phyloP scores from a whole-genome alignment of 2,888 invertebrate species.

The Psococerastis gibbosa region DNA sequence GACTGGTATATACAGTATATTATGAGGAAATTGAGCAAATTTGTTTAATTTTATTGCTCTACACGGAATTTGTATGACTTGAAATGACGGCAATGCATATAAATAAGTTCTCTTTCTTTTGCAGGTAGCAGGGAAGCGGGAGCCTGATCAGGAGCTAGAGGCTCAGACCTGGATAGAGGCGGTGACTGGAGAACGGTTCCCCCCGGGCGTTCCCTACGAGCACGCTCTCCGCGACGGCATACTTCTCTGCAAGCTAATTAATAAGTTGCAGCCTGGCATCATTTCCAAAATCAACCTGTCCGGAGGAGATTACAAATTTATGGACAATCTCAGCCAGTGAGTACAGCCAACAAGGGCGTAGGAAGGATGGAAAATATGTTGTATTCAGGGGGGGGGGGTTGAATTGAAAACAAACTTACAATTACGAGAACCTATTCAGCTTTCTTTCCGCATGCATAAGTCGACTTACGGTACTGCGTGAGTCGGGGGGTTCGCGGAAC shows the following conservation, averaged over 20 bases:
- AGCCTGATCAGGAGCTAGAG: constrained; percentile 57
- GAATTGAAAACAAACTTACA: too few species aligned
- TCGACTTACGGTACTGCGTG: too few species aligned
- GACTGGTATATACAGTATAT: too few species aligned
- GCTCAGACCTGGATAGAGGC: constrained; percentile 74
- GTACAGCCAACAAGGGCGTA: too few species aligned
- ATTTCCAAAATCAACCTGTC: constrained; percentile 65
- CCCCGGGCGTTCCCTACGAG: constrained; percentile 50
- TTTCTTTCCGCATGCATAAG: too few species aligned
- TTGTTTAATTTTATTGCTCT: too few species aligned
- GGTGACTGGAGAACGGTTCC: constrained; percentile 59
- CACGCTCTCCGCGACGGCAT: constrained; percentile 65
- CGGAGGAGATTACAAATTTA: constrained; percentile 85
- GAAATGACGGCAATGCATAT: constrained; percentile 9
- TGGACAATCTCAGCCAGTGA: constrained; percentile 88
- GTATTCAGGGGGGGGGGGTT: too few species aligned
- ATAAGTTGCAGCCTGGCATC: constrained; percentile 66
- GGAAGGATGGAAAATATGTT: too few species aligned
- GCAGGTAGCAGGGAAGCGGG: constrained; percentile 64
- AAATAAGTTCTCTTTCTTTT: constrained; percentile 21
- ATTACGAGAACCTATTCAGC: too few species aligned
- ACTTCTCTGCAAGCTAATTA: constrained; percentile 75
- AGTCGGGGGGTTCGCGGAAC: too few species aligned
- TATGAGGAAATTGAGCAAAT: too few species aligned
- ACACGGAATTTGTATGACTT: too few species aligned